Base-by-base conservation (phyloP, 2,113 vertebrate genomes). In the Sander vitreus region DNA sequence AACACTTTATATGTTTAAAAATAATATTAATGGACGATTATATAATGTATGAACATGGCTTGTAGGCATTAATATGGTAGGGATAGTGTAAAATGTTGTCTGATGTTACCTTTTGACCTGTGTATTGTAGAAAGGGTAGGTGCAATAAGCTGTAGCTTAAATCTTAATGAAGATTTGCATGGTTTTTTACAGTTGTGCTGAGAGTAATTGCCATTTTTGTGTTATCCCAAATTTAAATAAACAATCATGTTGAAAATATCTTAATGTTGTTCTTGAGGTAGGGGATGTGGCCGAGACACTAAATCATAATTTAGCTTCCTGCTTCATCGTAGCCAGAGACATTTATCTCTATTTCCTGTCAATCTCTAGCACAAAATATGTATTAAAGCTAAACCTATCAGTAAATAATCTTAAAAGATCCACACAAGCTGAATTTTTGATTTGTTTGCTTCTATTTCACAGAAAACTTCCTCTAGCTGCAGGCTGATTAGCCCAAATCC, bases 401-500 rank as follows among this genome's bases (percentile, higher is more conserved):
- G 30, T 53, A 68, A 51, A 63, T 47, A 59, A 45, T 63, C 50
- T 68, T 15, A 18, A 36, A 73, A 25, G 23, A 36, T 9, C n/a
- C 48, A 6, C 6, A 50, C 5, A 10, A 11, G 25, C 36, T 58
- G 2, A 18, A 55, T 48, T 55, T 67, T 21, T 59, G 4, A 66
- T 70, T 14, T 48, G 15, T 67, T 83, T 78, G 47, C 8, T 21
- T 54, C 23, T 58, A 1, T 51, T 73, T 11, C 23, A 57, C 19
- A 64, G 45, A 76, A 63, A 36, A 16, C n/a, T 71, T 73, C 62
- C 47, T 75, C 68, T 78, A 64, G 66, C 72, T 81, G 62, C 73
- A 64, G 27, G 62, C 68, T 71, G 73, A 81, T 81, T 43, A 65
- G 6, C 67, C 63, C 39, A 66, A 87, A 83, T 77, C 72, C 55